Percentiles rank a stretch among this genome's conserved stretches.
phyloP scores from a whole-genome alignment of 2,797 vertebrate species.

The Lacerta agilis region DNA sequence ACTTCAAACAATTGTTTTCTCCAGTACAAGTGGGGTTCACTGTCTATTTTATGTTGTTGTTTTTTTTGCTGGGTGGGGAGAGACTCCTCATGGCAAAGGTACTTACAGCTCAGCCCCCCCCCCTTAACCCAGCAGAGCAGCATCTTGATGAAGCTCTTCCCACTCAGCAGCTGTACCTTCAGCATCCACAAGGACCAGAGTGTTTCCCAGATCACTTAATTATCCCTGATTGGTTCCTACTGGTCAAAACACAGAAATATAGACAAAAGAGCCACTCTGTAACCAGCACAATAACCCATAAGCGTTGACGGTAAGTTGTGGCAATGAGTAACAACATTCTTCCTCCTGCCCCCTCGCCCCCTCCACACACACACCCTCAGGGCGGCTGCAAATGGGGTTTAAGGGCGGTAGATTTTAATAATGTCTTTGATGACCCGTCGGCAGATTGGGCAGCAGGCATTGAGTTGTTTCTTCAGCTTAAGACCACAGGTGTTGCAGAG shows the following conservation, averaged over 20 bases:
- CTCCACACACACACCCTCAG: neutral
- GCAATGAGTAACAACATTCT: slow-evolving; percentile 64
- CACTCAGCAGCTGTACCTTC: slow-evolving; percentile 34
- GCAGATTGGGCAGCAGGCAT: slow-evolving; percentile 97
- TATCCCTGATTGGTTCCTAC: slow-evolving; percentile 72
- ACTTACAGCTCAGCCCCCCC: neutral
- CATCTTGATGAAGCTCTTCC: slow-evolving; percentile 8
- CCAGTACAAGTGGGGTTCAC: neutral
- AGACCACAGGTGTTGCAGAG: slow-evolving; percentile 95
- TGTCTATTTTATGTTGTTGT: slow-evolving; percentile 21
- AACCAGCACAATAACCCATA: slow-evolving; percentile 75
- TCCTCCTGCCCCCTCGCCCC: slow-evolving; percentile 45
- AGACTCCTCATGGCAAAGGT: no score
- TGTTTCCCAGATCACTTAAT: slow-evolving; percentile 59
- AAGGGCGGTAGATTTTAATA: slow-evolving; percentile 97
- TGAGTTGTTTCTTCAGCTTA: slow-evolving; percentile 94
- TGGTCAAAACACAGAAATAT: slow-evolving; percentile 69
- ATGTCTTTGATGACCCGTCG: slow-evolving; percentile 96
- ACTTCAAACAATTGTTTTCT: neutral
- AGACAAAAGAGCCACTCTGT: slow-evolving; percentile 71
- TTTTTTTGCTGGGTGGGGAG: slow-evolving; percentile 18
- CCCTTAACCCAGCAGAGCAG: slow-evolving; percentile 7
- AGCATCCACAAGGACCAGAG: slow-evolving; percentile 31
- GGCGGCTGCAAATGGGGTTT: slow-evolving; percentile 58
- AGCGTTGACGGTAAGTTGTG: slow-evolving; percentile 73